Base-by-base conservation (phyloP, 2,113 vertebrate species). In the Gila orcuttii region DNA sequence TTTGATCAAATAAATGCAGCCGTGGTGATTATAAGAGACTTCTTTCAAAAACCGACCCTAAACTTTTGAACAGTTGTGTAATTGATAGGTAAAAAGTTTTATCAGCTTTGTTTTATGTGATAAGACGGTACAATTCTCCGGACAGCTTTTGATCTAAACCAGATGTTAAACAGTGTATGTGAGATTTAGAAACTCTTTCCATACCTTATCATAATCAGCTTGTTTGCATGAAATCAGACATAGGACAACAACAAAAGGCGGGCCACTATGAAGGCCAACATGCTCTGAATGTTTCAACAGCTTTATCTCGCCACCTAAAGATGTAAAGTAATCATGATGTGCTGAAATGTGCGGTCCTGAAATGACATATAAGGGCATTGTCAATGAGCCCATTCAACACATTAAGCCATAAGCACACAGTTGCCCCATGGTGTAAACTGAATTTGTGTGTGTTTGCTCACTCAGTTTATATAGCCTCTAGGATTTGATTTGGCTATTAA, bases 241-340 rank as follows among this genome's bases (percentile, higher is more conserved):
- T 77, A 47, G n/a, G 12, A 85, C 36, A 80, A 31, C 25, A 68
- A 85, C 60, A 36, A 62, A 60, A 21, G 57, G 13, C 2, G 0
- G 73, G 60, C 7, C 12, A 8, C 21, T 75, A 28, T 57, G 64
- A 84, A 59, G 36, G 62, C 47, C 52, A n/a, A 39, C 19, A n/a
- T 79, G 25, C 2, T 8, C 28, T 57, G 4, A 36, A 57, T 60
- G 11, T 66, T 50, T 13, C 19, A 82, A 68, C 31, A 66, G 36
- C n/a, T 50, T 71, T 73, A 85, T 85, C n/a, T 79, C 50, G 6
- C 31, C 75, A 79, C 52, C 50, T 78, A 31, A 47, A 82, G 31
- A 60, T 59, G 45, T 33, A 33, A 88, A 52, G 39, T 60, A 76
- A 82, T 78, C 7, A 21, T 12, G 6, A 21, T 33, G 36, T 71